Base-by-base conservation (phyloP, 2,888 invertebrate species). In the Ptilodon capucinus region DNA sequence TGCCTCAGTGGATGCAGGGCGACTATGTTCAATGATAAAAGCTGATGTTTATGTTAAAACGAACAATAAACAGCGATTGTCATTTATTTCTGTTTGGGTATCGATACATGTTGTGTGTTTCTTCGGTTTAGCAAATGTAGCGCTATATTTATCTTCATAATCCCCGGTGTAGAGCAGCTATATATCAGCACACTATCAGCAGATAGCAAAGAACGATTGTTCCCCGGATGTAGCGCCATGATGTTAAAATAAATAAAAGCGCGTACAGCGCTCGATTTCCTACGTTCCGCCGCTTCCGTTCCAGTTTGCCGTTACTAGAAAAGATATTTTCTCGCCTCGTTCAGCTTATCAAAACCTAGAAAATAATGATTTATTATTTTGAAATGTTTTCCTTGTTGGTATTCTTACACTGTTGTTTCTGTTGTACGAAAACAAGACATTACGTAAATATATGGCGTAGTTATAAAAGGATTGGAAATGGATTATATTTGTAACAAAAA, bases 241-340 rank as follows among this genome's bases (percentile, higher is more conserved):
- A 85, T 80, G 84, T 85, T 86, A 79, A 86, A 87, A 87, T 86
- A 87, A 86, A 87, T 86, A 86, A 85, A 85, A 70, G 66, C 58
- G 57, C 74, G 71, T 70, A 74, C 74, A 81, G 76, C 75, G 84
- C 81, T 86, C 84, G 82, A 86, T 85, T 79, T 86, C 84, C 86
- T 83, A 79, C 75, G 75, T 76, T 69, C 71, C 69, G 76, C 71
- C 69, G 76, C 75, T 79, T 86, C 84, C 84, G 81, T 68, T 74
- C 69, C 54, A 71, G 70, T 74, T 64, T 66, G 61, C 60, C 72
- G 69, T 72, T 74, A 30, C 51, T 59, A 72, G 74, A 69, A 76
- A 75, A 75, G 48, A 79, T 78, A 78, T 81, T 79, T 84, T 80
- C 76, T 71, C 76, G 67, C 71, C 67, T 64, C 57, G 61, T 56